Evolutionary conservation across 2,797 vertebrate species (phyloP).

Genomic region (Schizopygopsis pylzovi): DNA sequence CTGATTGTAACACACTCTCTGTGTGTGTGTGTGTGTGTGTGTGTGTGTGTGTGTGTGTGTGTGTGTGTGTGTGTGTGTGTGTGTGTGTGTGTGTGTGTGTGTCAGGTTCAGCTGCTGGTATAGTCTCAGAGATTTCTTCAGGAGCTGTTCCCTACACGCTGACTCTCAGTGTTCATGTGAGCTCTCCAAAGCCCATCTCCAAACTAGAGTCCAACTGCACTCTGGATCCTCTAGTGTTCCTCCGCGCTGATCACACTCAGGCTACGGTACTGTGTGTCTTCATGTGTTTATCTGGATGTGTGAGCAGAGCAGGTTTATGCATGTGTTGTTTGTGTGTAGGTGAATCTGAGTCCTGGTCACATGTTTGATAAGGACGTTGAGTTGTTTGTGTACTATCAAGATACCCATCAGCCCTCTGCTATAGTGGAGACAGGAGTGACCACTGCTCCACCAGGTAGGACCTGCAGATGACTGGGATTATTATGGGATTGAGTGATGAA

Average conservation of each 20-base stretch:
- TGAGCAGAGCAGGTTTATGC: not conserved
- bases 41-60: too few relatives aligned
- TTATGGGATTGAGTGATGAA: too few relatives aligned
- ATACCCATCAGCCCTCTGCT: slow-evolving; percentile 79
- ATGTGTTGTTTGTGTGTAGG: slow-evolving; percentile 65
- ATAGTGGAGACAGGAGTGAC: slow-evolving; percentile 77
- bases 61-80: too few relatives aligned
- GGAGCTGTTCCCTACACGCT: slow-evolving; percentile 79
- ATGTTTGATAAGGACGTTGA: slow-evolving; percentile 85
- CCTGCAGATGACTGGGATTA: not conserved
- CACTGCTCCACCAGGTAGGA: slow-evolving; percentile 71
- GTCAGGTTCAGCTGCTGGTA: slow-evolving; percentile 59
- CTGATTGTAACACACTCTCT: not conserved
- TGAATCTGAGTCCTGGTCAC: slow-evolving; percentile 79
- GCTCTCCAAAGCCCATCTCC: slow-evolving; percentile 76
- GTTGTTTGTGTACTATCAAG: slow-evolving; percentile 80
- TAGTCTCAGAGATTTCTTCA: slow-evolving; percentile 66
- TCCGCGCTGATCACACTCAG: slow-evolving; percentile 55
- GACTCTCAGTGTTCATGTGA: slow-evolving; percentile 64
- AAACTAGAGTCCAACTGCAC: slow-evolving; percentile 80
- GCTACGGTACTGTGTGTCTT: slow-evolving; percentile 27
- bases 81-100: not conserved
- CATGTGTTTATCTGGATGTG: slow-evolving; percentile 22
- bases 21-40: too few relatives aligned
- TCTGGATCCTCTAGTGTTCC: slow-evolving; percentile 77